Base-by-base conservation (phyloP, 30 jellyfish, hydroid and myxozoan species). In the Pelagia noctiluca region DNA sequence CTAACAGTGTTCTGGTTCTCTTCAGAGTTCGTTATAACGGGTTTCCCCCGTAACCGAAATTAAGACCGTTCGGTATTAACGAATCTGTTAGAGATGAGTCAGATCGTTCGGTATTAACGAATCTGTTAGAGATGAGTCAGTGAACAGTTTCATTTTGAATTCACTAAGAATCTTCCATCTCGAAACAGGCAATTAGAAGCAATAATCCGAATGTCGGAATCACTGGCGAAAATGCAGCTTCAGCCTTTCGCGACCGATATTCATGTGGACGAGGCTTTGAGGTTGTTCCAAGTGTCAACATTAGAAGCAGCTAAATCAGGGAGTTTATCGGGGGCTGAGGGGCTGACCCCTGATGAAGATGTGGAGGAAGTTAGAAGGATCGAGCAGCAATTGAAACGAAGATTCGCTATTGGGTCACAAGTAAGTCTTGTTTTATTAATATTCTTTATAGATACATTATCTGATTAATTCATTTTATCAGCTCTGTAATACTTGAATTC, bases 401-500 rank as follows among this genome's bases (percentile, higher is more conserved):
- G 99, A 63, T 95, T 95, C 78, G 99, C 99, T 32, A 86, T 95
- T 85, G 99, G 99, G 7, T 89, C 99, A 13, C 99, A 95, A 95
- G 99, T 95, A 48, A 2, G 76, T 28, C 50, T 63, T 35, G 50
- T 69, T 1, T 35, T 35, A 12, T 50, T 42, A 47, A 12, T n/a
- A n/a, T 0, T 80, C 5, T 22, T 35, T 36, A n/a, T 33, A 24
- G 49, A 75, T 50, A 7, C 49, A 10, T 26, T 50, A 42, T 3
- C 24, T 42, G 34, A 5, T 47, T 22, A 21, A 47, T 8, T 28
- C 34, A 30, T 33, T 38, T 35, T 19, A 32, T 2, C 8, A 11
- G 8, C 23, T 66, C 29, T 34, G 11, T 19, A 66, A 11, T 11
- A 10, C 11, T 60, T 60, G 23, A n/a, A 5, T 60, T 5, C 23